Percentiles rank a stretch among this genome's conserved stretches.
Evolutionary conservation across 2,113 vertebrate genomes (phyloP).

Genomic region (Felis chaus): DNA sequence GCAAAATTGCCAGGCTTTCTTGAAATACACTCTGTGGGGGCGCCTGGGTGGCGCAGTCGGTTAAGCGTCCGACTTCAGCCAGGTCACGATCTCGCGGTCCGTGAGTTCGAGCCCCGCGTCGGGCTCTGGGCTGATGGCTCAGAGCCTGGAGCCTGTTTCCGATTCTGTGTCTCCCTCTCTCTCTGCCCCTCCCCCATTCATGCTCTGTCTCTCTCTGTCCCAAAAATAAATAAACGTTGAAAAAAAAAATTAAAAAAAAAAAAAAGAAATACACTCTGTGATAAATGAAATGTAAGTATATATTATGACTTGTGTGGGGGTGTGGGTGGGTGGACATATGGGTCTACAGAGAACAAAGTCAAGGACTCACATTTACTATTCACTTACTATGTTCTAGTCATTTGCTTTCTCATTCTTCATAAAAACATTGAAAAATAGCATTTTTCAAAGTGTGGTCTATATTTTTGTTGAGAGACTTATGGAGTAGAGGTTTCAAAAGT

Average conservation of each 20-base stretch:
- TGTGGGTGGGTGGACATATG: too few species aligned
- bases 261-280: background rate
- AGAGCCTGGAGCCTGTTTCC: too few species aligned
- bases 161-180: too few species aligned
- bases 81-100: too few species aligned
- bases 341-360: background rate
- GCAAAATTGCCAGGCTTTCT: background rate
- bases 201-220: too few species aligned
- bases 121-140: too few species aligned
- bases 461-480: background rate
- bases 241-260: too few species aligned
- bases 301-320: background rate
- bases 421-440: background rate
- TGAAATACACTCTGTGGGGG: background rate
- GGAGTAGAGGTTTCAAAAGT: background rate
- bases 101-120: too few species aligned
- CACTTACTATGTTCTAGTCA: background rate
- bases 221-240: too few species aligned
- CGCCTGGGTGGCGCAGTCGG: too few species aligned
- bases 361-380: background rate
- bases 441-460: background rate
- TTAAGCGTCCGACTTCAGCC: too few species aligned
- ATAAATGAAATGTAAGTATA: background rate
- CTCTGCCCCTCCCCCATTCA: too few species aligned
- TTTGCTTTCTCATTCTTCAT: slow-evolving; percentile 2